Percentiles rank a stretch among this genome's conserved stretches.
Conservation (phyloP, 1,140 invertebrate genomes). For the Euwallacea similis region DNA sequence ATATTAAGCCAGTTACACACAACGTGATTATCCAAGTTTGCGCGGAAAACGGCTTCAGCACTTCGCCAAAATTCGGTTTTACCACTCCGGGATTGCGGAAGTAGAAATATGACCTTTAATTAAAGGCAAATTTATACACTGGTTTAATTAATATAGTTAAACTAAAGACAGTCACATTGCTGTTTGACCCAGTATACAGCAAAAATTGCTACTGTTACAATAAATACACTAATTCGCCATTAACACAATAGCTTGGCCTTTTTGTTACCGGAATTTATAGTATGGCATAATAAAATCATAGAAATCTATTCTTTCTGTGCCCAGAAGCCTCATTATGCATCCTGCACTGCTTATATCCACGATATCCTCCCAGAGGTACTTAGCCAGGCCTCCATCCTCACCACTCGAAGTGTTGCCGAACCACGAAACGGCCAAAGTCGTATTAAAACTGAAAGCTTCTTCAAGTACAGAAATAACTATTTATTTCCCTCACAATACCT, state of each 20-base stretch:
- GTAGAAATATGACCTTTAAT: slow-evolving; percentile 42
- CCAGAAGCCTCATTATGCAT: slow-evolving; percentile 9
- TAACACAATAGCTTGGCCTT: slow-evolving; percentile 41
- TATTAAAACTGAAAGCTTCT: slow-evolving; percentile 27
- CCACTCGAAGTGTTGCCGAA: slow-evolving; percentile 43
- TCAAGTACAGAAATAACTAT: no score
- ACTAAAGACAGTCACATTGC: slow-evolving; percentile 42
- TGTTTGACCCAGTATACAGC: slow-evolving; percentile 39
- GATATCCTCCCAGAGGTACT: slow-evolving; percentile 1
- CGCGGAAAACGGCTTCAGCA: slow-evolving; percentile 42
- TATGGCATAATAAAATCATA: slow-evolving; percentile 42
- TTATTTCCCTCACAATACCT: slow-evolving; percentile 6
- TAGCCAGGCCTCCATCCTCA: slow-evolving; percentile 39
- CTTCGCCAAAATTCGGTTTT: slow-evolving; percentile 36
- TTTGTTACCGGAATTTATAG: slow-evolving; percentile 41
- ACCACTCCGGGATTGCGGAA: slow-evolving; percentile 41
- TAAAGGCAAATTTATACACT: background rate
- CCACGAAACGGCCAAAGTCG: slow-evolving; percentile 31
- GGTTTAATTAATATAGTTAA: background rate
- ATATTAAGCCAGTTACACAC: slow-evolving; percentile 22
- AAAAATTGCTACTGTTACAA: slow-evolving; percentile 35
- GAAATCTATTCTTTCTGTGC: slow-evolving; percentile 35
- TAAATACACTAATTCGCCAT: slow-evolving; percentile 39
- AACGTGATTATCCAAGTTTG: slow-evolving; percentile 35
- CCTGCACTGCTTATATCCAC: slow-evolving; percentile 11